These are phyloP conservation scores for Bombus sibiricus DNA, from an alignment of 1,140 invertebrate genomes.

Conservation along the genomic window DNA sequence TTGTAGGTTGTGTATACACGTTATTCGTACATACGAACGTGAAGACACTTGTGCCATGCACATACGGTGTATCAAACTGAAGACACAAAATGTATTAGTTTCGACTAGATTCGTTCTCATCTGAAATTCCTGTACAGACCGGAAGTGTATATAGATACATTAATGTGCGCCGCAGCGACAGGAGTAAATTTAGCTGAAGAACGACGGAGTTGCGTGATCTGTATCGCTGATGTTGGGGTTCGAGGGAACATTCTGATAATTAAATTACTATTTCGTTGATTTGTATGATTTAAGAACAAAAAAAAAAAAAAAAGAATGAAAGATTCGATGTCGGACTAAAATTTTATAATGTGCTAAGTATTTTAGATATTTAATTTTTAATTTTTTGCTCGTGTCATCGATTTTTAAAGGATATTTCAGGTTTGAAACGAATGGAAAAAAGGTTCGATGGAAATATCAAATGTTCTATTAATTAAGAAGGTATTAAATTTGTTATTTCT, in stretches of 20 bases:
- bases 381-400: too few relatives aligned
- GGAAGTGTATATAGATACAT: not conserved
- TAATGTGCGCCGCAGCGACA: not conserved
- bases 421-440: too few relatives aligned
- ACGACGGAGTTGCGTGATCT: not conserved
- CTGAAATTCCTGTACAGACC: not conserved
- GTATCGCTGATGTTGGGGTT: too few relatives aligned
- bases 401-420: too few relatives aligned
- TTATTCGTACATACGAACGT: not conserved
- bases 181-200: conserved; percentile 2
- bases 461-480: too few relatives aligned
- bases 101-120: not conserved
- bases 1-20: not conserved
- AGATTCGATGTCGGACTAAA: too few relatives aligned
- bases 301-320: too few relatives aligned
- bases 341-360: too few relatives aligned
- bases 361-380: too few relatives aligned
- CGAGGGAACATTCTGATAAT: not conserved
- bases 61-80: conserved; percentile 36
- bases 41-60: conserved; percentile 8
- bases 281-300: too few relatives aligned
- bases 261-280: not conserved
- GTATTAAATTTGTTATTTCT: too few relatives aligned
- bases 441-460: too few relatives aligned
- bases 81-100: conserved; percentile 42